Evolutionary conservation across 2,797 vertebrate genomes (phyloP), one percentile per base, ranked within the genome.

Genomic region (Muraenolepis orangiensis): DNA sequence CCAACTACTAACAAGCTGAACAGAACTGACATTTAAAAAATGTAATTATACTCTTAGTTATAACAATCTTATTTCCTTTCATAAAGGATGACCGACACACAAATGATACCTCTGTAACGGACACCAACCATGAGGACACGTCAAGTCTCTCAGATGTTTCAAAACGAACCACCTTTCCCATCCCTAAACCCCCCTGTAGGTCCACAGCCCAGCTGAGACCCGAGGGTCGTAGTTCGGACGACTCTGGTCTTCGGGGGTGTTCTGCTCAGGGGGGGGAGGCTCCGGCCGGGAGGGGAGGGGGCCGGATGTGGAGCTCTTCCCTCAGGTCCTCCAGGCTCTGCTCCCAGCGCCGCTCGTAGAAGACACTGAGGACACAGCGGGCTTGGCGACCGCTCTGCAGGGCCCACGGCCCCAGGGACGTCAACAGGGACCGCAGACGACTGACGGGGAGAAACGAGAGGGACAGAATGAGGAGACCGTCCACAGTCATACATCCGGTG

Each of bases 281-380:
- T 0, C 32, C 13, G 4, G 80, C n/a, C 18, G 13, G 69, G 72
- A 89, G 16, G 0, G 84, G 78, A 0, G 94, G 93, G 0, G 93
- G 91, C 11, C 94, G 89, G 66, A 99, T 97, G 83, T 95, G 92
- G 0, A 99, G 94, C 87, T 99, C 96, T 18, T 90, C 85, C 76
- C 95, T 85, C 40, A 98, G 93, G 2, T 96, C 94, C 12, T 89
- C 81, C 13, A 99, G 85, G 2, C 86, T 91, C 90, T 99, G 96
- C 70, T 96, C 96, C 98, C 97, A 99, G 72, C 96, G 95, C 20
- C 83, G 92, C 88, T 99, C 98, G 0, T 96, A 99, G 91, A 96
- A 98, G 69, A 98, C 0, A 6, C 91, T 97, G 78, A 99, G 91
- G 78, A 97, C 75, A 29, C 95, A 97, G 1, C 87, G 95, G 16